Percentiles rank a stretch among this genome's conserved stretches.
These are phyloP conservation scores for Periplaneta americana DNA, from an alignment of 1,140 invertebrate genomes.

Conservation along the genomic window DNA sequence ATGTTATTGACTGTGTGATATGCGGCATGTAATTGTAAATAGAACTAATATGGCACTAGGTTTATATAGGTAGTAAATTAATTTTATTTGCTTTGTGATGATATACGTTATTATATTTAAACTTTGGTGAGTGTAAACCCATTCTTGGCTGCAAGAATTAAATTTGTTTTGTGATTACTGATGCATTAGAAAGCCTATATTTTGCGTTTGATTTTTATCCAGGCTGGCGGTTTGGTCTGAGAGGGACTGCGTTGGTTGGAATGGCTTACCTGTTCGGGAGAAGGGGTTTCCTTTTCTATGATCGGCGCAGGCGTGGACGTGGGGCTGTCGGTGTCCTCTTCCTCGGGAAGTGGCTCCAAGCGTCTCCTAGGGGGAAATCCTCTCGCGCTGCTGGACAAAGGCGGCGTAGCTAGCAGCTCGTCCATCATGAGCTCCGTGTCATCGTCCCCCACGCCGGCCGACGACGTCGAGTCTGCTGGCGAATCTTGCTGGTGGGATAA, in stretches of 20 bases:
- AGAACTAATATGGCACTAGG: too few species aligned
- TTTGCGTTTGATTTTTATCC: too few species aligned
- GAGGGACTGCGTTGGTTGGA: background rate
- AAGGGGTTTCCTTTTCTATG: constrained; percentile 3
- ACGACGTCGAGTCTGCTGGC: constrained; percentile 4
- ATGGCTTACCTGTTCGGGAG: constrained; percentile 15
- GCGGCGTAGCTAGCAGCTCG: constrained; percentile 31
- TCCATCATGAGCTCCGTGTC: constrained; percentile 39
- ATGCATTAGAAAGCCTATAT: too few species aligned
- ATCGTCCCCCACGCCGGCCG: background rate
- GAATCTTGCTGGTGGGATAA: constrained; percentile 10
- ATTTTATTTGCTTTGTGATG: too few species aligned
- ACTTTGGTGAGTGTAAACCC: too few species aligned
- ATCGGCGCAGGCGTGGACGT: background rate
- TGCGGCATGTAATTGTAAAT: too few species aligned
- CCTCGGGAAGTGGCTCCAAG: constrained; percentile 40
- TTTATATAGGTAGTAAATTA: too few species aligned
- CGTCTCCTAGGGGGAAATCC: constrained; percentile 35
- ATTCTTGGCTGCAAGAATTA: too few species aligned
- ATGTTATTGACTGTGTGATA: too few species aligned
- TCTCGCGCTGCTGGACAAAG: constrained; percentile 29
- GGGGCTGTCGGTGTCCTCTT: constrained; percentile 35
- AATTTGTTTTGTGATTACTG: too few species aligned
- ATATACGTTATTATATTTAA: too few species aligned
- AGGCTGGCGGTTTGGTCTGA: too few species aligned